Evolutionary conservation across 2,113 vertebrate genomes (phyloP), one percentile per base, ranked within the genome.

Genomic region (Lampris incognitus): DNA sequence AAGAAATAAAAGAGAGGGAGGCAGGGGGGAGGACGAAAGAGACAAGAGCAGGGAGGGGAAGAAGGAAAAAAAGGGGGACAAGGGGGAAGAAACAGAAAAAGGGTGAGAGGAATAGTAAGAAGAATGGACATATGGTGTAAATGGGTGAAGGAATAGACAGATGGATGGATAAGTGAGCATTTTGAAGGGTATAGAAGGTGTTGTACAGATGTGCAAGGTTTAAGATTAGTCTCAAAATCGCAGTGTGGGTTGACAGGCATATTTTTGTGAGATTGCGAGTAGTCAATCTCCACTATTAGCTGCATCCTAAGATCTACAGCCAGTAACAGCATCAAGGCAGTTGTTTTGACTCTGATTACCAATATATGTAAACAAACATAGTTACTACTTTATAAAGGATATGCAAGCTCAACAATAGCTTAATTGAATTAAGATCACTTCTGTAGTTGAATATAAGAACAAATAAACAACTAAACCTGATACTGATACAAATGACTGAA

Each of bases 1-100:
- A 92, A 94, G 88, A 87, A 24, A 24, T 24, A 24, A 24, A 70
- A 88, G 59, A 87, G 48, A 87, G 62, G 85, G 8, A 78, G 51
- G 72, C 59, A 24, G 54, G 42, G 55, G 92, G 41, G n/a, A 84
- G 61, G 56, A 61, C 59, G 91, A 44, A 41, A 64, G 67, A 42
- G 9, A 42, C 6, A 50, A 72, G 81, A 60, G 39, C 41, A 54
- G 67, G 54, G 60, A 65, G 9, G 11, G 39, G 56, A 37, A 55
- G 41, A 83, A 58, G 73, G 61, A 44, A 64, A 62, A 91, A 48
- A 39, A 67, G 55, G 58, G 54, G 38, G 55, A 66, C 56, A 55
- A 63, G 51, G 42, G 46, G 6, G 56, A 49, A 44, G 48, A 46
- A 55, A 51, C 64, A 48, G 38, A 42, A 9, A 67, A 69, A 79